Conservation (phyloP, 2,113 vertebrate genomes). For the Corydoras sp. region DNA sequence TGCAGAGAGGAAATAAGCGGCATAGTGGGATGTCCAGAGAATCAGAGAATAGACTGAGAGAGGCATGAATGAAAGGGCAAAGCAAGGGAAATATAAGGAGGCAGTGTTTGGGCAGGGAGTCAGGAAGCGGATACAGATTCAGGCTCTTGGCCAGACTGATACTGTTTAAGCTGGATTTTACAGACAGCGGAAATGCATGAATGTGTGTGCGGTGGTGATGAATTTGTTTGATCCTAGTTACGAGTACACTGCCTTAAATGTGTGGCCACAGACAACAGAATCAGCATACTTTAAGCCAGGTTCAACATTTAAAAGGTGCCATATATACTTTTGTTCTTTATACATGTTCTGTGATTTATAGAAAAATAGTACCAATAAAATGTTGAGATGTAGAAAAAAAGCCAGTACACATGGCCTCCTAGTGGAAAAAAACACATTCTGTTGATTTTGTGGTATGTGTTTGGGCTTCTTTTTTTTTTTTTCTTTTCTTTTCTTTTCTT, state of each 20-base stretch:
- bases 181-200: slow-evolving; percentile 35
- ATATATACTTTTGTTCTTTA: not conserved
- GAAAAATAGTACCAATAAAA: too few species aligned
- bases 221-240: not conserved
- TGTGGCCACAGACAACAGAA: not conserved
- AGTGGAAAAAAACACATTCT: too few species aligned
- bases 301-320: not conserved
- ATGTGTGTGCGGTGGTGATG: not conserved
- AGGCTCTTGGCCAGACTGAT: slow-evolving; percentile 47
- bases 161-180: slow-evolving; percentile 57
- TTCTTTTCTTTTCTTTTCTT: too few species aligned
- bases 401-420: too few species aligned
- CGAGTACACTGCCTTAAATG: too few species aligned
- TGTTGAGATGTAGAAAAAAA: too few species aligned
- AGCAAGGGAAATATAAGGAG: slow-evolving; percentile 7
- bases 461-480: too few species aligned
- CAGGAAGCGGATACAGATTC: slow-evolving; percentile 49
- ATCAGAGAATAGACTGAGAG: slow-evolving; percentile 52
- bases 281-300: not conserved
- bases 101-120: slow-evolving; percentile 18
- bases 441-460: too few species aligned
- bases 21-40: slow-evolving; percentile 68
- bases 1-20: slow-evolving; percentile 64
- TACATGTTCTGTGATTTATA: too few species aligned
- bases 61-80: slow-evolving; percentile 61